Base-by-base conservation (phyloP, 2,888 invertebrate genomes). In the Fissipunctia ypsillon region DNA sequence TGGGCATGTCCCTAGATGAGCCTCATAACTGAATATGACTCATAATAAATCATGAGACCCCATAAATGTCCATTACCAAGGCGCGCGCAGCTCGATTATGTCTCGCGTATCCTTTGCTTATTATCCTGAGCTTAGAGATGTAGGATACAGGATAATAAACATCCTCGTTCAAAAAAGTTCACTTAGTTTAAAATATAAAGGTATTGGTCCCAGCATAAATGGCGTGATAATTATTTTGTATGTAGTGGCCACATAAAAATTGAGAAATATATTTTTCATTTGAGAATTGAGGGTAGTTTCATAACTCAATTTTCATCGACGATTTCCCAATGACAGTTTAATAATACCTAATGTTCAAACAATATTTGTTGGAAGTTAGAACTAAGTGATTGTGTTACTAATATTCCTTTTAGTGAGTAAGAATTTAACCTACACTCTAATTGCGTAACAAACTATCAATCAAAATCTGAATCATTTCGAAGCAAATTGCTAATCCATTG, bases 51-150 rank as follows among this genome's bases (percentile, higher is more conserved):
- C 78, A 76, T 64, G 41, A 3, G 69, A 64, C 59, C 63, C 81
- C 76, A 80, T 78, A 78, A 80, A 78, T 76, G 81, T 80, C 59
- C 64, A 78, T 80, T 69, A 81, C 56, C 6, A 59, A 59, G 28
- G 52, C 43, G 59, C 60, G 28, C 73, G 63, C 31, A 45, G 28
- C 73, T 61, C 60, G 66, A 56, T 73, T 72, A 73, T 22, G 41
- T 45, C 16, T 45, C 54, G 25, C n/a, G 63, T 54, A 22, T 61
- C 19, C 0, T 54, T 31, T n/a, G 38, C 35, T 41, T 78, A 78
- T 72, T 73, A n/a, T n/a, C n/a, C 66, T 60, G 12, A 3, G 9
- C 6, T 52, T 16, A 35, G 31, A 56, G 6, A 25, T 43, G 2
- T 2, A 64, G n/a, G 14, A 63, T 63, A 61, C 10, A 28, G 16